Conservation (phyloP, 1,140 invertebrate species). For the Drosophila insularis region DNA sequence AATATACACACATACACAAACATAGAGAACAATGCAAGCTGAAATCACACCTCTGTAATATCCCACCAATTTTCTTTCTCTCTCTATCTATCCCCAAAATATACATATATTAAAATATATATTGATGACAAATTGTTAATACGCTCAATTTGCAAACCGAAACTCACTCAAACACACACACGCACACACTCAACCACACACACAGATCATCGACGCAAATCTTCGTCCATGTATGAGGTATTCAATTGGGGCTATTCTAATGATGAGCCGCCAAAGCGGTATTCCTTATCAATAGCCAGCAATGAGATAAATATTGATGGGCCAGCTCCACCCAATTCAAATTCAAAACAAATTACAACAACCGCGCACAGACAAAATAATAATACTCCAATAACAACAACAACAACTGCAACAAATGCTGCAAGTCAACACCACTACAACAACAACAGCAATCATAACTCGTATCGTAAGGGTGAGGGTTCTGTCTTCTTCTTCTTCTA, state of each 20-base stretch:
- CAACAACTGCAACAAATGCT: slow-evolving; percentile 46
- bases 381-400: slow-evolving; percentile 41
- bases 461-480: slow-evolving; percentile 81
- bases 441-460: slow-evolving; percentile 69
- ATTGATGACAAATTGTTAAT: slow-evolving; percentile 20
- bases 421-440: slow-evolving; percentile 33
- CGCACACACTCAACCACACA: slow-evolving; percentile 27
- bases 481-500: slow-evolving; percentile 38
- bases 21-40: slow-evolving; percentile 10
- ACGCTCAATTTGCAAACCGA: neutral
- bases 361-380: slow-evolving; percentile 59
- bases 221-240: slow-evolving; percentile 90
- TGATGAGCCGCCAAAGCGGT: slow-evolving; percentile 82
- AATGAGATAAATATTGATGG: slow-evolving; percentile 82
- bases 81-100: slow-evolving; percentile 47
- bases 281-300: slow-evolving; percentile 77
- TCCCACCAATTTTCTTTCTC: slow-evolving; percentile 27
- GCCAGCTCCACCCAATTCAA: slow-evolving; percentile 41
- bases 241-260: slow-evolving; percentile 87
- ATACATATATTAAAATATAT: slow-evolving; percentile 23
- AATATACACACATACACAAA: neutral
- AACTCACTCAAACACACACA: slow-evolving; percentile 30
- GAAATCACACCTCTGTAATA: slow-evolving; percentile 19
- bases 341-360: slow-evolving; percentile 40
- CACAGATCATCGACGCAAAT: slow-evolving; percentile 84